These are phyloP conservation scores for Valencia hispanica DNA, from an alignment of 2,797 vertebrate genomes.

Conservation along the genomic window DNA sequence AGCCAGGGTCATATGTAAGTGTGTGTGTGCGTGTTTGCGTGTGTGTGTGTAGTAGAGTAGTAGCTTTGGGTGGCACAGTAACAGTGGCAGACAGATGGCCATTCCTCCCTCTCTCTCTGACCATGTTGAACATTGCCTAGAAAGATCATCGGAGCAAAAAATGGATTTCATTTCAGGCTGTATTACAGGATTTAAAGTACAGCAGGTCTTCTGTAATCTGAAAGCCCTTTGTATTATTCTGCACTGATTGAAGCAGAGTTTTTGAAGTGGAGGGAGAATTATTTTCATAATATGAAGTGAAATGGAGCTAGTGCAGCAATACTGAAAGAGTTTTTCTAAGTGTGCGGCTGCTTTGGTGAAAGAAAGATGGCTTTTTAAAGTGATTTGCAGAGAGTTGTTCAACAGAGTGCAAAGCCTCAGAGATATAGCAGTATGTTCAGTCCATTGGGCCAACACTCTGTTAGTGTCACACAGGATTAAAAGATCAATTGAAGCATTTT, in stretches of 20 bases:
- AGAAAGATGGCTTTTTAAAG: slow-evolving; percentile 51
- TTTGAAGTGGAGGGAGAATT: slow-evolving; percentile 62
- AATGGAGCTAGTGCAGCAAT: slow-evolving; percentile 54
- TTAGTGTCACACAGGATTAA: slow-evolving; percentile 41
- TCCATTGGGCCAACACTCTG: slow-evolving; percentile 61
- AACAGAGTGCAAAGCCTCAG: slow-evolving; percentile 41
- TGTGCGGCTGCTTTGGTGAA: slow-evolving; percentile 42
- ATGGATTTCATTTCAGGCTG: slow-evolving; percentile 78
- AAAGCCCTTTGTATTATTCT: slow-evolving; percentile 70
- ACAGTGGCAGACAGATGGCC: slow-evolving; percentile 70
- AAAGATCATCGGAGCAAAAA: slow-evolving; percentile 80
- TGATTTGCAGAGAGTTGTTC: slow-evolving; percentile 53
- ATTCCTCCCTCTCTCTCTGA: slow-evolving; percentile 66
- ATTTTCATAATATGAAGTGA: slow-evolving; percentile 50
- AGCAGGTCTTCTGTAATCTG: slow-evolving; percentile 68
- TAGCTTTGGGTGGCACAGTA: slow-evolving; percentile 61
- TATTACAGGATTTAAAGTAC: slow-evolving; percentile 77
- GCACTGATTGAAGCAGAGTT: slow-evolving; percentile 68
- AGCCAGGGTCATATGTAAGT: slow-evolving; percentile 30
- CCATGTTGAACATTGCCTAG: slow-evolving; percentile 78
- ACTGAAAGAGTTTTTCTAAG: slow-evolving; percentile 57
- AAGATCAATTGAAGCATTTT: slow-evolving; percentile 64
- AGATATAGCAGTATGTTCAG: slow-evolving; percentile 59
- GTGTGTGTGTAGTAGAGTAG: slow-evolving; percentile 28
- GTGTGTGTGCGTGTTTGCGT: slow-evolving; percentile 22